Evolutionary conservation across 2,888 invertebrate genomes (phyloP), one percentile per base, ranked within the genome.

Genomic region (Sepiola atlantica): DNA sequence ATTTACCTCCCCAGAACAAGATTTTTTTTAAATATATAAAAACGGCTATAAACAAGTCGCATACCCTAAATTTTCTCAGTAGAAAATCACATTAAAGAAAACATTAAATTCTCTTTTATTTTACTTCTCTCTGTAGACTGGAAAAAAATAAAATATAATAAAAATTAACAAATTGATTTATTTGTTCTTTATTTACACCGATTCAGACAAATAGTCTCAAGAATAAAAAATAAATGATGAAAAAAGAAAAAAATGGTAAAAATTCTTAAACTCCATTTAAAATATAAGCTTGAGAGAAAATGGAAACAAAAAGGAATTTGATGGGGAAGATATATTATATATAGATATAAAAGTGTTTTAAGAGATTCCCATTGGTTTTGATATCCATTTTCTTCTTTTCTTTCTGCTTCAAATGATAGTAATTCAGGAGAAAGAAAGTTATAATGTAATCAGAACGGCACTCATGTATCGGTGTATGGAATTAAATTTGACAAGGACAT

Each of bases 401-500:
- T 77, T 21, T 16, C 77, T 6, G n/a, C 8, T n/a, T 18, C 14
- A 77, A 77, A 77, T 77, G 77, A 77, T 77, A n/a, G 77, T 32
- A 77, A 77, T 77, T 77, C 21, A n/a, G 16, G 18, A n/a, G 32
- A 77, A 77, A 32, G 14, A 32, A 77, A 77, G 77, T 77, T 77
- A 77, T 77, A 77, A 77, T 77, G 77, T 77, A n/a, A 77, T 77
- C 77, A 77, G 77, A 77, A 77, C 18, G 77, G 77, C 77, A 77
- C 77, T 77, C 77, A 18, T 77, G 77, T 77, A 77, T 77, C 77
- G 4, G 77, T 77, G n/a, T n/a, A 16, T 77, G 77, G 77, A 77
- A 77, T 77, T 77, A 32, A 77, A 77, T 77, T 77, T 77, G 77
- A 77, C 77, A 77, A 77, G 77, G 77, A 77, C 77, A 77, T 77